phyloP scores from a whole-genome alignment of 2,113 vertebrate species.

The Albula glossodonta region DNA sequence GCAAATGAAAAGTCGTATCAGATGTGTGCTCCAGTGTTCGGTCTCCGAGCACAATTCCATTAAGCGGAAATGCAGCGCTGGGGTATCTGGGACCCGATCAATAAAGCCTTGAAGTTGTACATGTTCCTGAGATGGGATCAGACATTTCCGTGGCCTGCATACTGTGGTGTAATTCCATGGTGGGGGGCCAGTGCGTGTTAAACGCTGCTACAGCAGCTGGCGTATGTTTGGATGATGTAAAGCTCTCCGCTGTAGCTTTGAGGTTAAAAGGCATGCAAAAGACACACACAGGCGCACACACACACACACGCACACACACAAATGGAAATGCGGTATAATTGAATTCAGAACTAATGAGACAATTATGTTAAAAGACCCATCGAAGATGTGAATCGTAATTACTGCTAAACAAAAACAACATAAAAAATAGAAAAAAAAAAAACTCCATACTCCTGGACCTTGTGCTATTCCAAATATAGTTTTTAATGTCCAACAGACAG shows the following conservation, averaged over 20 bases:
- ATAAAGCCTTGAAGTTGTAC: conserved; percentile 57
- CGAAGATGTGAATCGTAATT: not conserved
- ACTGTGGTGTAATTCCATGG: conserved; percentile 36
- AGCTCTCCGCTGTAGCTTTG: not conserved
- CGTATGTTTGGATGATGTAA: not conserved
- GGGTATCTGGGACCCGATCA: conserved; percentile 57
- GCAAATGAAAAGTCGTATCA: conserved; percentile 59
- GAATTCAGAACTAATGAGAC: conserved; percentile 7
- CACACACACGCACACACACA: not conserved
- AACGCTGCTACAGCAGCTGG: conserved; percentile 26
- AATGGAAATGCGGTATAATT: not conserved
- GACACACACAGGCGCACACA: not conserved
- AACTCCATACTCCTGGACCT: not conserved
- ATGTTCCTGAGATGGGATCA: conserved; percentile 57
- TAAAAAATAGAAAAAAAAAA: not conserved
- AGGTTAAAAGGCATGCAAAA: not conserved
- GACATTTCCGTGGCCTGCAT: conserved; percentile 48
- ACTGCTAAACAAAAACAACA: not conserved
- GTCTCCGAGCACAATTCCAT: conserved; percentile 65
- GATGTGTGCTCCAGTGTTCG: conserved; percentile 58
- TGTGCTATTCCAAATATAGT: not conserved
- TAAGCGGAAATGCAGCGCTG: conserved; percentile 52
- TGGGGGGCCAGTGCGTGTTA: not conserved
- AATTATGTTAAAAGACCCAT: not conserved
- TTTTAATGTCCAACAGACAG: not conserved